phyloP scores from a whole-genome alignment of 2,888 invertebrate genomes.

The Junonia oenone region DNA sequence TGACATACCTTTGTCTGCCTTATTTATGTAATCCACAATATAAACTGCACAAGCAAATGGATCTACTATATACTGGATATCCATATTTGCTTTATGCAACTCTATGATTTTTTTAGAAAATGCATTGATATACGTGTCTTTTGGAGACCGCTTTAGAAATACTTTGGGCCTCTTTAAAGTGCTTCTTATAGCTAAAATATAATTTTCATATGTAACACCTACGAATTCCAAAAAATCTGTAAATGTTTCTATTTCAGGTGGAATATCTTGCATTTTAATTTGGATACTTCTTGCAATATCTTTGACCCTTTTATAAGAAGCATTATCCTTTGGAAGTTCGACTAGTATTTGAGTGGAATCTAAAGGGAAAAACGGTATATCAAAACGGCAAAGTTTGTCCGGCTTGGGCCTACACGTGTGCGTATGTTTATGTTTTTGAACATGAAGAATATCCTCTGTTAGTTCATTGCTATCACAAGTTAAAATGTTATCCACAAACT shows the following conservation, averaged over 20 bases:
- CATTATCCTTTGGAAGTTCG: conserved; percentile 12
- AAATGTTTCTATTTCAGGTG: too few relatives aligned
- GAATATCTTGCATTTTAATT: neutral
- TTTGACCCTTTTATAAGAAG: conserved; percentile 12
- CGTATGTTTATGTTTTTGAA: conserved; percentile 30
- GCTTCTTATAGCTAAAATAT: conserved; percentile 21
- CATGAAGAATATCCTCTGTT: conserved; percentile 17
- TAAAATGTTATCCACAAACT: neutral
- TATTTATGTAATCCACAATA: conserved; percentile 36
- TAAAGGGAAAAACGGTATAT: neutral
- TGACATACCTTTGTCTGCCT: conserved; percentile 2
- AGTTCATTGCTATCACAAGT: neutral
- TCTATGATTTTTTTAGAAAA: neutral
- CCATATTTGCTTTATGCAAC: conserved; percentile 36
- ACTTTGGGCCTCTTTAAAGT: conserved; percentile 26
- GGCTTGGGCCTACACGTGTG: conserved; percentile 28
- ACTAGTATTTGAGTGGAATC: neutral
- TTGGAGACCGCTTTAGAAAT: conserved; percentile 28
- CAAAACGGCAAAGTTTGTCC: conserved; percentile 5
- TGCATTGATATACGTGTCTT: neutral
- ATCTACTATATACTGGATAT: conserved; percentile 40
- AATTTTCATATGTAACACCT: too few relatives aligned
- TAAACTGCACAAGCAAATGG: conserved; percentile 27
- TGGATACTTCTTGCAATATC: conserved; percentile 8
- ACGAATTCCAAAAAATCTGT: too few relatives aligned